These are phyloP conservation scores for Bergia puertoricense DNA, from an alignment of 92 coral and sea anemone genomes.

Conservation along the genomic window DNA sequence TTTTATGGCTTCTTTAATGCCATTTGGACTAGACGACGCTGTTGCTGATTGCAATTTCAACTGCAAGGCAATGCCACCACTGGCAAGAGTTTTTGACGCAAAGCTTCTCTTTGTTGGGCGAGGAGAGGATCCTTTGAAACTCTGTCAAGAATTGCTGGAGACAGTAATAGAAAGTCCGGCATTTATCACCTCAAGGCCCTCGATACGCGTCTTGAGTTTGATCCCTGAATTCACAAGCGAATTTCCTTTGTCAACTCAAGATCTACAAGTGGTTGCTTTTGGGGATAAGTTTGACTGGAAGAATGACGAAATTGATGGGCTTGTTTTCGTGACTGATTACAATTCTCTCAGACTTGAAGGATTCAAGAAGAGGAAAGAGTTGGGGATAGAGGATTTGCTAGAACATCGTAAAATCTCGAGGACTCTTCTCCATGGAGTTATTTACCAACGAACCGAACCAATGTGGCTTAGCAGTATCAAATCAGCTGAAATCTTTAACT, in stretches of 20 bases:
- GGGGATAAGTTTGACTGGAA: conserved; percentile 84
- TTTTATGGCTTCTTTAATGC: conserved; percentile 29
- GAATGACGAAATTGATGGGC: conserved; percentile 65
- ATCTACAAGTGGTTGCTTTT: conserved; percentile 71
- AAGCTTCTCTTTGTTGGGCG: conserved; percentile 76
- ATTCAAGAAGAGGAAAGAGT: conserved; percentile 59
- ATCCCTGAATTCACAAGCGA: conserved; percentile 65
- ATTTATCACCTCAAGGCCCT: conserved; percentile 64
- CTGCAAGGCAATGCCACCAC: conserved; percentile 19
- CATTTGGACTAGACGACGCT: conserved; percentile 35
- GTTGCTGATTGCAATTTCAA: conserved; percentile 29
- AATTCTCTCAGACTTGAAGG: conserved; percentile 69
- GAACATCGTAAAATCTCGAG: conserved; percentile 59
- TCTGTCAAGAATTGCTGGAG: conserved; percentile 72
- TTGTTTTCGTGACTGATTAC: conserved; percentile 75
- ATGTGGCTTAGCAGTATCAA: conserved; percentile 69
- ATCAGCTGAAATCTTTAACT: conserved; percentile 82
- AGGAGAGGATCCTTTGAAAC: conserved; percentile 65
- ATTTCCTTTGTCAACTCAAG: conserved; percentile 60
- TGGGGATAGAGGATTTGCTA: conserved; percentile 67
- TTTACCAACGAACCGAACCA: conserved; percentile 73
- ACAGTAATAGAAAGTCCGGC: conserved; percentile 60
- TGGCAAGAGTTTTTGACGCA: conserved; percentile 66
- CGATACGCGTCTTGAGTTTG: conserved; percentile 72
- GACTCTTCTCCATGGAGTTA: conserved; percentile 58